Conservation (phyloP, 2,888 invertebrate species). For the Philereme transversata region DNA sequence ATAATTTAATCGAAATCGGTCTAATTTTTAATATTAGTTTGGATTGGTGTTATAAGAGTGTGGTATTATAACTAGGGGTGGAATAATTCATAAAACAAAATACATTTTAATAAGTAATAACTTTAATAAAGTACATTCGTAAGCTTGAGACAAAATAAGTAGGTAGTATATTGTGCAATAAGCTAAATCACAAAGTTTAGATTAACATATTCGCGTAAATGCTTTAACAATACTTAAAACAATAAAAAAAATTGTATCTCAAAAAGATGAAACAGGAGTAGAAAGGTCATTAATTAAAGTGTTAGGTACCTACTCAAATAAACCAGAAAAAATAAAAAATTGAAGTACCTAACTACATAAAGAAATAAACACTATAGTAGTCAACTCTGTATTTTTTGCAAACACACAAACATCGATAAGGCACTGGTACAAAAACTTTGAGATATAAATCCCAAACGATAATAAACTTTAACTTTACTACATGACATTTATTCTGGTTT, state of each 20-base stretch:
- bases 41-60: too few relatives aligned
- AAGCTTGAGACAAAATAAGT: slow-evolving; percentile 62
- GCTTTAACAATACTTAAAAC: slow-evolving; percentile 50
- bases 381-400: slow-evolving; percentile 4
- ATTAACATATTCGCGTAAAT: slow-evolving; percentile 54
- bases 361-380: neutral
- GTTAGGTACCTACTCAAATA: neutral
- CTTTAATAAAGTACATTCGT: slow-evolving; percentile 52
- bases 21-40: too few relatives aligned
- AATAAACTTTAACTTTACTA: slow-evolving; percentile 18
- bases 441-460: slow-evolving; percentile 10
- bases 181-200: slow-evolving; percentile 57
- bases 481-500: slow-evolving; percentile 32
- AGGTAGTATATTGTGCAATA: slow-evolving; percentile 67
- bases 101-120: slow-evolving; percentile 31
- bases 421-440: slow-evolving; percentile 38
- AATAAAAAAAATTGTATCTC: slow-evolving; percentile 37
- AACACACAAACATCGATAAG: slow-evolving; percentile 32
- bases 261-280: slow-evolving; percentile 18
- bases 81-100: slow-evolving; percentile 3
- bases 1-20: too few relatives aligned
- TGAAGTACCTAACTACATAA: neutral
- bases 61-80: neutral
- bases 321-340: slow-evolving; percentile 2
- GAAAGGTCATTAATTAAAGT: slow-evolving; percentile 5